Evolutionary conservation across 2,113 vertebrate genomes (phyloP).

Genomic region (Spheniscus mendiculus): DNA sequence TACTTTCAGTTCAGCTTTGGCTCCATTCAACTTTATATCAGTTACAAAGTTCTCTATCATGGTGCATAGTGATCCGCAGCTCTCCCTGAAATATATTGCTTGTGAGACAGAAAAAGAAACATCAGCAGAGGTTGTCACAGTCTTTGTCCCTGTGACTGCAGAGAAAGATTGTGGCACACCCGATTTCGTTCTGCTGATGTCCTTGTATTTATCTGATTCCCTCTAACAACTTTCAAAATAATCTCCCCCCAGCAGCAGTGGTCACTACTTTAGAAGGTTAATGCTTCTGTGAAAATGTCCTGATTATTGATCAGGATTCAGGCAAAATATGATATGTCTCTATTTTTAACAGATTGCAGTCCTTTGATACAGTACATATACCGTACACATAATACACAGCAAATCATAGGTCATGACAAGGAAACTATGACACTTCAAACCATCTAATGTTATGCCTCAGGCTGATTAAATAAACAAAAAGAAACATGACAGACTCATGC

Average conservation of each 20-base stretch:
- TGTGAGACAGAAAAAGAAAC: background rate
- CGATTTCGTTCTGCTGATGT: background rate
- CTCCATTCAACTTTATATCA: background rate
- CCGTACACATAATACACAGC: background rate
- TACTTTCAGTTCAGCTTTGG: background rate
- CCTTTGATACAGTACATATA: background rate
- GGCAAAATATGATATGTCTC: background rate
- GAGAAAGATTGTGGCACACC: background rate
- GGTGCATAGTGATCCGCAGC: background rate
- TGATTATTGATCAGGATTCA: background rate
- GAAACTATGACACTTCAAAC: slow-evolving; percentile 13
- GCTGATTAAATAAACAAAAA: slow-evolving; percentile 53
- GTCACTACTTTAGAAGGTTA: background rate
- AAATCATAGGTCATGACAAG: background rate
- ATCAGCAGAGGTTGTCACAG: background rate
- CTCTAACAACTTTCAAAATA: background rate
- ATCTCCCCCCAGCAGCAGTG: background rate
- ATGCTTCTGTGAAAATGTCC: background rate
- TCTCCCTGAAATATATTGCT: background rate
- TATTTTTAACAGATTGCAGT: background rate
- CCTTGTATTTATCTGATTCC: background rate
- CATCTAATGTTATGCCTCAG: slow-evolving; percentile 25
- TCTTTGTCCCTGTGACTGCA: background rate
- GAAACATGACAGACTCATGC: slow-evolving; percentile 17
- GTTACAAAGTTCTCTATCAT: background rate